A percentile compares a stretch with the other conserved stretches of the same genome.
phyloP scores from a whole-genome alignment of 2,113 vertebrate species.

The Clarias macrocephalus region DNA sequence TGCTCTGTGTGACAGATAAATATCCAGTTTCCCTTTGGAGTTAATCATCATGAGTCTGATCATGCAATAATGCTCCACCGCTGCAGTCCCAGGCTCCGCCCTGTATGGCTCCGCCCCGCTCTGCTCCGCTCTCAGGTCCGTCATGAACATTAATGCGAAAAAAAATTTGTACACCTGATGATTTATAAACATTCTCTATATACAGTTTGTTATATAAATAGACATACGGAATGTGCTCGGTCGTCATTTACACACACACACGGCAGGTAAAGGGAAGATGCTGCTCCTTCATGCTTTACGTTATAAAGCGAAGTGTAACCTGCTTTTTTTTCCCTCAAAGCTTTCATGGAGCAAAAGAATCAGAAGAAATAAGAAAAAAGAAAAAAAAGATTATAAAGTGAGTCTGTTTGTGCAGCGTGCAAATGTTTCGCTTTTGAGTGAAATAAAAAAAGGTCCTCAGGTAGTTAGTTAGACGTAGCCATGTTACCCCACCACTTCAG shows the following conservation, averaged over 20 bases:
- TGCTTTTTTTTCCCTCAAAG: not conserved
- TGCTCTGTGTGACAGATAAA: not conserved
- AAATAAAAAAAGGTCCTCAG: not conserved
- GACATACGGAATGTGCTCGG: constrained; percentile 70
- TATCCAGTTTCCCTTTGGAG: not conserved
- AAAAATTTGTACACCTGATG: constrained; percentile 60
- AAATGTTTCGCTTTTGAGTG: not conserved
- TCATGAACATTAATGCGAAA: not conserved
- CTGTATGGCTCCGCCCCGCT: not conserved
- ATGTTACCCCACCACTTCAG: not conserved
- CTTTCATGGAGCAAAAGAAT: not conserved
- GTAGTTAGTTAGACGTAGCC: not conserved
- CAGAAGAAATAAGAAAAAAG: too few species aligned
- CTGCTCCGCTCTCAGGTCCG: not conserved
- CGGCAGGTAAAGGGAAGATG: constrained; percentile 66
- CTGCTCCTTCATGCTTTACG: constrained; percentile 22
- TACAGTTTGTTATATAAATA: constrained; percentile 73
- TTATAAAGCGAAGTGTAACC: not conserved
- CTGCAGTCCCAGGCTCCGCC: not conserved
- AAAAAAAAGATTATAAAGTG: not conserved
- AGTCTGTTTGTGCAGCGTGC: not conserved
- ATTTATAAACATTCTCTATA: constrained; percentile 73
- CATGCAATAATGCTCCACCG: not conserved
- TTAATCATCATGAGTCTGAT: not conserved
- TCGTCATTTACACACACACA: constrained; percentile 67